These are phyloP conservation scores for Okapia johnstoni DNA, from an alignment of 2,113 vertebrate genomes.

Conservation along the genomic window DNA sequence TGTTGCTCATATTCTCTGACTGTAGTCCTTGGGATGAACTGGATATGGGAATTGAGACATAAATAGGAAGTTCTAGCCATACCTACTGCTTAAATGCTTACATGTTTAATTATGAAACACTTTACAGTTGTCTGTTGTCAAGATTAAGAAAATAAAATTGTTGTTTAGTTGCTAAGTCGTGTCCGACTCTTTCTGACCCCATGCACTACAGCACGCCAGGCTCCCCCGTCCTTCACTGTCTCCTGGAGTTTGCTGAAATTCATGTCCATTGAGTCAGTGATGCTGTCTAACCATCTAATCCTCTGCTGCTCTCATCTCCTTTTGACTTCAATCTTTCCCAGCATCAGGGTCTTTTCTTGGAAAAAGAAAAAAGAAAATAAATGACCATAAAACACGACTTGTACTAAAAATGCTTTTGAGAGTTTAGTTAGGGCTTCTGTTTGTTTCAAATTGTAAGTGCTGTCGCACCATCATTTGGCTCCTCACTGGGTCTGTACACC, in stretches of 20 bases:
- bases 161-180: not conserved
- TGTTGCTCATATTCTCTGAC: not conserved
- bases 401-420: conserved; percentile 31
- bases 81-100: not conserved
- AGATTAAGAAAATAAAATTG: conserved; percentile 20
- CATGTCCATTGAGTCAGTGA: not conserved
- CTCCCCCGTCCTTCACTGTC: not conserved
- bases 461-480: not conserved
- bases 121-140: not conserved
- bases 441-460: not conserved
- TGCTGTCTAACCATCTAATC: not conserved
- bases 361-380: not conserved
- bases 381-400: not conserved
- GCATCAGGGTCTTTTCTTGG: too few species aligned
- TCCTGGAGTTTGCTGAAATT: not conserved
- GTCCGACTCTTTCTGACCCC: not conserved
- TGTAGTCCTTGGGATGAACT: not conserved
- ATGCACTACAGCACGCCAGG: not conserved
- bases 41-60: not conserved
- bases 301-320: not conserved
- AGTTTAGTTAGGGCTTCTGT: not conserved
- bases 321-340: too few species aligned
- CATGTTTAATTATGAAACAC: not conserved
- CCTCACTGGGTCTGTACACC: not conserved
- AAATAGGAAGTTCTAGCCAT: not conserved